phyloP scores from a whole-genome alignment of 2,888 invertebrate species.

The Coleophora flavipennella region DNA sequence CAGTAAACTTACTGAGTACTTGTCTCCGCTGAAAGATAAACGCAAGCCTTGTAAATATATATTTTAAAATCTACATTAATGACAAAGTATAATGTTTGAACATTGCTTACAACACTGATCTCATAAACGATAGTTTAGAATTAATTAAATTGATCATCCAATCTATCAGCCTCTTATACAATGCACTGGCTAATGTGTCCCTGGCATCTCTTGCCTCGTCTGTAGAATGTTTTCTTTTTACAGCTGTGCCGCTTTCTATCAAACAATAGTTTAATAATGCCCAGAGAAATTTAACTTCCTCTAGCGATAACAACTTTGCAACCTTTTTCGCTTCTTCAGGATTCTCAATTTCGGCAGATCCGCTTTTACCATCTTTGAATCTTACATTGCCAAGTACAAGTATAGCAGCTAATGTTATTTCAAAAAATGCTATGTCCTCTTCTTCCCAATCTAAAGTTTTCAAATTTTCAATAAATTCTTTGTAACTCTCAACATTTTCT shows the following conservation, averaged over 20 bases:
- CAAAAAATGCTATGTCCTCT: constrained; percentile 79
- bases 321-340: constrained; percentile 80
- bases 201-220: constrained; percentile 88
- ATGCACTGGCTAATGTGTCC: constrained; percentile 87
- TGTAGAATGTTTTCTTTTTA: constrained; percentile 77
- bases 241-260: constrained; percentile 81
- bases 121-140: constrained; percentile 84
- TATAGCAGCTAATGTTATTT: constrained; percentile 81
- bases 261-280: constrained; percentile 89
- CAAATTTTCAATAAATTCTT: constrained; percentile 75
- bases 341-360: constrained; percentile 81
- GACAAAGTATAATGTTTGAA: too few species aligned
- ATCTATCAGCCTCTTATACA: constrained; percentile 89
- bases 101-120: constrained; percentile 87
- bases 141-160: constrained; percentile 92
- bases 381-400: constrained; percentile 84
- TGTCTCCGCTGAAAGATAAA: constrained; percentile 80
- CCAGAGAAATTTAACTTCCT: constrained; percentile 88
- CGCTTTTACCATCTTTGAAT: constrained; percentile 78
- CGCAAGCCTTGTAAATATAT: too few species aligned
- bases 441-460: constrained; percentile 80
- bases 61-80: too few species aligned
- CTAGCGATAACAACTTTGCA: constrained; percentile 81
- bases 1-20: constrained; percentile 83
- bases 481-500: constrained; percentile 76